Base-by-base conservation (phyloP, 2,888 invertebrate genomes). In the Capitulum mitella region DNA sequence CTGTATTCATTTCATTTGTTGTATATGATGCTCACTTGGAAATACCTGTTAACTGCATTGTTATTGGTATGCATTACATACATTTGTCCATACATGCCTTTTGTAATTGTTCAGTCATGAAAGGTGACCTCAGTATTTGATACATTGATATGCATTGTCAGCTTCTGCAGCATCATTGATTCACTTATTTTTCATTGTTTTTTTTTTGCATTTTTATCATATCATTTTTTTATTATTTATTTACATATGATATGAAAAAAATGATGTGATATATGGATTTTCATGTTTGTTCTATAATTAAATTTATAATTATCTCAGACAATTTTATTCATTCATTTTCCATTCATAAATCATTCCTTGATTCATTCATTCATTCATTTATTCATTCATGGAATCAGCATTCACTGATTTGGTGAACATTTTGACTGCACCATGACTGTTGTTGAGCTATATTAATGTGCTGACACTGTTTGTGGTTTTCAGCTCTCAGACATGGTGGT, bases 391-490 rank as follows among this genome's bases (percentile, higher is more conserved):
- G 29, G 6, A 14, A 12, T 26, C 6, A 29, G 29, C 12, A 14
- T 6, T 6, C 29, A 29, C 16, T 29, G 12, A 12, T 61, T 19
- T 51, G 22, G 1, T 22, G 26, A 1, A 26, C 22, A 6, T 1
- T 51, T 3, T 51, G 3, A 26, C 26, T 22, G 19, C 26, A 6
- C 26, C 26, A 6, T 29, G 12, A 5, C 58, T 1, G 29, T 1
- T 29, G 58, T 29, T 29, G 14, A 1, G 12, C 58, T 10, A 10
- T 1, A 29, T 1, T 8, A 29, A 12, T 29, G 12, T 29, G 29
- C 26, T 29, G 29, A 0, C 96, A 10, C 10, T 64, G 64, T 19
- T 0, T 16, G 22, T 19, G 1, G 37, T 40, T 0, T 26, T 1
- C 40, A 70, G 70, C 70, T 70, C 14, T 70, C 70, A 2, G 70